These are phyloP conservation scores for Stigmatopora nigra DNA, from an alignment of 2,113 vertebrate genomes.

Conservation along the genomic window DNA sequence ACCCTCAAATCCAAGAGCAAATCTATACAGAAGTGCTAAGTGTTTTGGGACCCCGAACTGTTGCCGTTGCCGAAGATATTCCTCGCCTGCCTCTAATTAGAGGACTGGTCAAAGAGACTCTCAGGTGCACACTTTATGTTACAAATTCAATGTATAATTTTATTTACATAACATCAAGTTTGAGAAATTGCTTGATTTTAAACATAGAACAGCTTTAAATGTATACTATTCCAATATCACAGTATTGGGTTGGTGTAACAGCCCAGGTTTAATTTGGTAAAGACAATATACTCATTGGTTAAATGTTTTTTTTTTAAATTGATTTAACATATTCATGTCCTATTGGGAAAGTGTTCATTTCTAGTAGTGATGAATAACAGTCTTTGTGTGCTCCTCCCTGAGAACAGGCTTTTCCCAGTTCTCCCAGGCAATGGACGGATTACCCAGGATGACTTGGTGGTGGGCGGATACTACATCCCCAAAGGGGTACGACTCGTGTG, in stretches of 20 bases:
- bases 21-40: constrained; percentile 73
- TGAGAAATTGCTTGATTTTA: neutral
- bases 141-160: neutral
- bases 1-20: constrained; percentile 75
- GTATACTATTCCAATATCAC: no score
- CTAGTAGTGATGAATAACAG: constrained; percentile 38
- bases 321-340: neutral
- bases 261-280: neutral
- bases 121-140: constrained; percentile 66
- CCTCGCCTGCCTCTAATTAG: constrained; percentile 76
- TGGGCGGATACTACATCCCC: constrained; percentile 87
- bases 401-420: constrained; percentile 83
- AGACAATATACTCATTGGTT: neutral
- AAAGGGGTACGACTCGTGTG: constrained; percentile 78
- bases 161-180: neutral
- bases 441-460: constrained; percentile 81
- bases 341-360: constrained; percentile 7
- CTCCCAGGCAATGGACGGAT: constrained; percentile 86
- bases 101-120: constrained; percentile 86
- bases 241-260: neutral
- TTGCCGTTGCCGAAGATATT: constrained; percentile 74
- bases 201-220: no score
- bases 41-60: constrained; percentile 65
- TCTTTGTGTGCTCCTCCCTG: constrained; percentile 41
- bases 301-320: neutral